Evolutionary conservation across 2,797 vertebrate genomes (phyloP).

Genomic region (Acipenser oxyrinchus): DNA sequence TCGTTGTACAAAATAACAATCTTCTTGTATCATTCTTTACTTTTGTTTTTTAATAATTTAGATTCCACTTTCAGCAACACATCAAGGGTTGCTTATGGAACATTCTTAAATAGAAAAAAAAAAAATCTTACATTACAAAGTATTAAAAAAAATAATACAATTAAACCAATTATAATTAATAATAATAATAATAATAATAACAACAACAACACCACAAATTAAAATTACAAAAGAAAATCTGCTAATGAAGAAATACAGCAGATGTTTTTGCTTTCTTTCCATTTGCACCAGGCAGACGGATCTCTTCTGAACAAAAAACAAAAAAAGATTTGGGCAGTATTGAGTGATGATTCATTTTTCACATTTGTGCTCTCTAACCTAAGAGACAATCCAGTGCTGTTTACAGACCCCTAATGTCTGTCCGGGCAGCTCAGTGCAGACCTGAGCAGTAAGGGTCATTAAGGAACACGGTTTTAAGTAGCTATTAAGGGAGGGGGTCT

Average conservation of each 20-base stretch:
- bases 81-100: slow-evolving; percentile 42
- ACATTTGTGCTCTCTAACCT: too few relatives aligned
- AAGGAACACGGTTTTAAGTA: too few relatives aligned
- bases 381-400: too few relatives aligned
- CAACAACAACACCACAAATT: slow-evolving; percentile 38
- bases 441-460: too few relatives aligned
- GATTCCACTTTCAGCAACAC: slow-evolving; percentile 38
- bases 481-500: too few relatives aligned
- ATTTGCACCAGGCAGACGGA: slow-evolving; percentile 61
- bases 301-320: neutral
- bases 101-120: slow-evolving; percentile 12
- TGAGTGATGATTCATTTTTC: too few relatives aligned
- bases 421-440: too few relatives aligned
- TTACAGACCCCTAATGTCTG: too few relatives aligned
- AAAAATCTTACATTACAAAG: slow-evolving; percentile 33
- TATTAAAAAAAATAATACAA: slow-evolving; percentile 30
- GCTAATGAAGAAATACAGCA: too few relatives aligned
- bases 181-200: slow-evolving; percentile 43
- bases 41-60: slow-evolving; percentile 46
- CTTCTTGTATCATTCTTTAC: neutral
- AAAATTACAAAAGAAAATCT: slow-evolving; percentile 3
- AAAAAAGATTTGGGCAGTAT: too few relatives aligned
- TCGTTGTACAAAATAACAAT: slow-evolving; percentile 28
- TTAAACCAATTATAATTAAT: slow-evolving; percentile 40
- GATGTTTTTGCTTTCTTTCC: neutral